Conservation (phyloP, 1,140 invertebrate species). For the Bicyclus anynana region DNA sequence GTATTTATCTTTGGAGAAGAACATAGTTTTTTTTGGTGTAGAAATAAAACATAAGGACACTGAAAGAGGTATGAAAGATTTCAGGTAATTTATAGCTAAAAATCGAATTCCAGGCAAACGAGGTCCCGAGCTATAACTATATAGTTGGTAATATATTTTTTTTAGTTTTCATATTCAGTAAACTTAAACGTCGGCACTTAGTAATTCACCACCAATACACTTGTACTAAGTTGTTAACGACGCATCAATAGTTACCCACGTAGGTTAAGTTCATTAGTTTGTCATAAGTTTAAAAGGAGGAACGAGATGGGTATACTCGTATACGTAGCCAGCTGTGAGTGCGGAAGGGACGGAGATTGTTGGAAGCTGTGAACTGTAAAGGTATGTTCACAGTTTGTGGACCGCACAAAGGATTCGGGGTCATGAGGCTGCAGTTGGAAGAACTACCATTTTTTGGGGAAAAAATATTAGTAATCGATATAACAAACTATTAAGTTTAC, state of each 20-base stretch:
- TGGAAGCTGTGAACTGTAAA: slow-evolving; percentile 38
- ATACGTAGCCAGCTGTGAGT: neutral
- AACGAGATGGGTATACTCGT: slow-evolving; percentile 3
- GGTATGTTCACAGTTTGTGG: slow-evolving; percentile 51
- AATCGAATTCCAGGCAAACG: too few relatives aligned
- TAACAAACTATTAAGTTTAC: neutral
- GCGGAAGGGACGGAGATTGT: slow-evolving; percentile 1
- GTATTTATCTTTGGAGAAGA: too few relatives aligned
- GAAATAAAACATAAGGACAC: too few relatives aligned
- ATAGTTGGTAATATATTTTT: too few relatives aligned
- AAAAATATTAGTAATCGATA: slow-evolving; percentile 1
- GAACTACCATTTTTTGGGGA: slow-evolving; percentile 31
- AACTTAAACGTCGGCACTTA: too few relatives aligned
- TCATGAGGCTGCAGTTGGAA: slow-evolving; percentile 23
- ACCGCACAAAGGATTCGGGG: slow-evolving; percentile 49
- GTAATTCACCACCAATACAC: neutral
- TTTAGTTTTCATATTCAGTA: too few relatives aligned
- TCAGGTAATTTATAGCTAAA: too few relatives aligned
- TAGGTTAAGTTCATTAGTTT: slow-evolving; percentile 27
- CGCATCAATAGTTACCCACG: slow-evolving; percentile 11
- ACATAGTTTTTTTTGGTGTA: too few relatives aligned
- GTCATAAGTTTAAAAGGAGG: slow-evolving; percentile 19
- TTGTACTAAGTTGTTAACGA: slow-evolving; percentile 3
- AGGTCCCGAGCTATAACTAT: too few relatives aligned
- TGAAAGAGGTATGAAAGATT: too few relatives aligned